Evolutionary conservation across 2,113 vertebrate species (phyloP).

Genomic region (Pseudopipra pipra): DNA sequence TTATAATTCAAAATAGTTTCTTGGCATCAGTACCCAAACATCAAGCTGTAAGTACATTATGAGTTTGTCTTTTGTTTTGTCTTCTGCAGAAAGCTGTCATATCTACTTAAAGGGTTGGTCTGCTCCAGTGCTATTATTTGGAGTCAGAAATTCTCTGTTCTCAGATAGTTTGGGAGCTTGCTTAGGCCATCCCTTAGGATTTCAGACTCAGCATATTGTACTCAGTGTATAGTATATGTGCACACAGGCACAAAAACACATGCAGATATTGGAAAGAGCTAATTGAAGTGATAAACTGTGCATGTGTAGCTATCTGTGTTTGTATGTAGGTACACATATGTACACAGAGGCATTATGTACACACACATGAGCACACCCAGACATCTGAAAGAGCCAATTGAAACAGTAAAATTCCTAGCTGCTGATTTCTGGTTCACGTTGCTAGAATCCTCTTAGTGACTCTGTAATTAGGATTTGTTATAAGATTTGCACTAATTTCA

Average conservation of each 20-base stretch:
- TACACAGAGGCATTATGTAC: neutral
- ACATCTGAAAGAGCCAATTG: neutral
- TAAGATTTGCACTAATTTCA: slow-evolving; percentile 10
- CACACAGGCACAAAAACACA: accelerated
- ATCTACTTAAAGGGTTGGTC: neutral
- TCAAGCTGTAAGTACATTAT: neutral
- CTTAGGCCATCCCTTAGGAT: neutral
- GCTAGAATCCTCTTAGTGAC: neutral
- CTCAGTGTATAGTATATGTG: neutral
- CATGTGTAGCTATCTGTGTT: neutral
- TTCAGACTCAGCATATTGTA: neutral
- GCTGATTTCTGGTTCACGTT: neutral
- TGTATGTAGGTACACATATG: neutral
- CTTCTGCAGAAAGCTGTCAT: neutral
- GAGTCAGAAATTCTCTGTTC: neutral
- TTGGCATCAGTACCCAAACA: neutral
- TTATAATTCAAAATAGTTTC: neutral
- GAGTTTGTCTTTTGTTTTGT: neutral
- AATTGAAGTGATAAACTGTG: neutral
- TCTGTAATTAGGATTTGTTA: slow-evolving; percentile 18
- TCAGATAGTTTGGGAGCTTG: neutral
- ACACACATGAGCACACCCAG: accelerated
- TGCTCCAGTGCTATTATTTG: neutral
- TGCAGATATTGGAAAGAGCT: neutral
- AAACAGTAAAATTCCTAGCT: neutral